These are phyloP conservation scores for Panorpa germanica DNA, from an alignment of 2,888 invertebrate genomes.

Conservation along the genomic window DNA sequence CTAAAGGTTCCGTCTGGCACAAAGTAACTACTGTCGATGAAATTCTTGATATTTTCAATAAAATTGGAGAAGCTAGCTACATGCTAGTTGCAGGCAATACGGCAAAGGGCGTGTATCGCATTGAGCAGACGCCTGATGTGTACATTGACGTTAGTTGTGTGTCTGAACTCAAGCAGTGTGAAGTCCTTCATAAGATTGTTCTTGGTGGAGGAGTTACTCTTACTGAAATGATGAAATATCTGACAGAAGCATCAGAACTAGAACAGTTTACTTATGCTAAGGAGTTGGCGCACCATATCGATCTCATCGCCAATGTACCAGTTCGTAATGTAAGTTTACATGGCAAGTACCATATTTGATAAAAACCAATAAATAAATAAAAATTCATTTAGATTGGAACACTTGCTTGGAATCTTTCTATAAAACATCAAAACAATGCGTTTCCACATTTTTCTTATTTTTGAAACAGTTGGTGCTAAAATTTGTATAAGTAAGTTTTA, in stretches of 20 bases:
- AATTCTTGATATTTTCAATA: slow-evolving; percentile 32
- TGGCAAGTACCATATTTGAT: slow-evolving; percentile 2
- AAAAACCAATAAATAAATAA: neutral
- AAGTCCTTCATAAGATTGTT: slow-evolving; percentile 16
- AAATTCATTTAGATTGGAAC: slow-evolving; percentile 31
- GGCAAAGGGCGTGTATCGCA: slow-evolving; percentile 38
- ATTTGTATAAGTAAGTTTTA: slow-evolving; percentile 15
- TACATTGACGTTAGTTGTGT: slow-evolving; percentile 42
- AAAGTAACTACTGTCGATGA: slow-evolving; percentile 34
- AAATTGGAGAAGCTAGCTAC: slow-evolving; percentile 28
- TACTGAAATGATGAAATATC: slow-evolving; percentile 24
- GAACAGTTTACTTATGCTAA: slow-evolving; percentile 32
- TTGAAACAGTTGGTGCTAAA: slow-evolving; percentile 20
- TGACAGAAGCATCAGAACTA: slow-evolving; percentile 20
- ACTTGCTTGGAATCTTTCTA: slow-evolving; percentile 48
- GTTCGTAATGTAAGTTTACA: slow-evolving; percentile 39
- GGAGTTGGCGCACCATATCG: slow-evolving; percentile 34
- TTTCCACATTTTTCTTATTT: slow-evolving; percentile 41
- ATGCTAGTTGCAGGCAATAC: slow-evolving; percentile 56
- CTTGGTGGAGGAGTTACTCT: slow-evolving; percentile 34
- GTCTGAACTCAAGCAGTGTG: slow-evolving; percentile 27
- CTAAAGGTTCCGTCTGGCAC: too few relatives aligned
- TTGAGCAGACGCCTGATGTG: slow-evolving; percentile 21
- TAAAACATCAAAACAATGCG: slow-evolving; percentile 41
- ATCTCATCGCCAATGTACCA: slow-evolving; percentile 43